Conservation (phyloP, 2,797 vertebrate genomes). For the Xenops minutus region DNA sequence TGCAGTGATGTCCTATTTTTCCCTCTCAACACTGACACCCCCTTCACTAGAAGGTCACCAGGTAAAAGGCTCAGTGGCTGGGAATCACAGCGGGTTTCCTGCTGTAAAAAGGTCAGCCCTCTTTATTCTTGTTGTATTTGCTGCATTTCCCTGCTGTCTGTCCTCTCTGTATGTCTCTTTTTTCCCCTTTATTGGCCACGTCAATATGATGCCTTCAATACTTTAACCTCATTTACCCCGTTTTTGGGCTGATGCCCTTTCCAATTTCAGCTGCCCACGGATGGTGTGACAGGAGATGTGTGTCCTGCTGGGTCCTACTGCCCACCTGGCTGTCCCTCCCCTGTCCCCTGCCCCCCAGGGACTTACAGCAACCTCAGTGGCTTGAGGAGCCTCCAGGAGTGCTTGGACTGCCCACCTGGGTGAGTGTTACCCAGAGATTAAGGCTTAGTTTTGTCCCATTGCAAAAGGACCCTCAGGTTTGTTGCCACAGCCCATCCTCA, state of each 20-base stretch:
- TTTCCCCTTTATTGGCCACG: not conserved
- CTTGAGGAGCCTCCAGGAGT: slow-evolving; percentile 74
- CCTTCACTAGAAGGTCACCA: not conserved
- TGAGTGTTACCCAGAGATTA: slow-evolving; percentile 43
- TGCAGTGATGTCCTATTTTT: fast-evolving
- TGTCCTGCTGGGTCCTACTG: slow-evolving; percentile 81
- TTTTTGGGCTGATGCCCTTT: not conserved
- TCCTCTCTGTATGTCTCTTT: not conserved
- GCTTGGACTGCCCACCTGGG: slow-evolving; percentile 85
- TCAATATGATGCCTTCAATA: not conserved
- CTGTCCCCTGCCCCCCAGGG: slow-evolving; percentile 83
- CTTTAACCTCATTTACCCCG: not conserved
- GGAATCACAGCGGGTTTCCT: not conserved
- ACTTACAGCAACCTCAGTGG: slow-evolving; percentile 84
- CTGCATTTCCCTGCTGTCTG: not conserved
- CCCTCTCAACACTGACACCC: not conserved
- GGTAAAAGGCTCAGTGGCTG: not conserved
- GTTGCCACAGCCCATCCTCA: not conserved
- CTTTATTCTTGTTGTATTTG: not conserved
- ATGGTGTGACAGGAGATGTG: slow-evolving; percentile 80
- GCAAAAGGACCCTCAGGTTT: not conserved
- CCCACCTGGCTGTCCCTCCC: slow-evolving; percentile 76
- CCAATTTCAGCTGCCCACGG: slow-evolving; percentile 76
- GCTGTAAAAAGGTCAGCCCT: not conserved
- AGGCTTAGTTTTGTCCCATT: not conserved